A percentile compares a stretch with the other conserved stretches of the same genome.
Conservation (phyloP, 2,797 vertebrate genomes). For the Staurois parvus region DNA sequence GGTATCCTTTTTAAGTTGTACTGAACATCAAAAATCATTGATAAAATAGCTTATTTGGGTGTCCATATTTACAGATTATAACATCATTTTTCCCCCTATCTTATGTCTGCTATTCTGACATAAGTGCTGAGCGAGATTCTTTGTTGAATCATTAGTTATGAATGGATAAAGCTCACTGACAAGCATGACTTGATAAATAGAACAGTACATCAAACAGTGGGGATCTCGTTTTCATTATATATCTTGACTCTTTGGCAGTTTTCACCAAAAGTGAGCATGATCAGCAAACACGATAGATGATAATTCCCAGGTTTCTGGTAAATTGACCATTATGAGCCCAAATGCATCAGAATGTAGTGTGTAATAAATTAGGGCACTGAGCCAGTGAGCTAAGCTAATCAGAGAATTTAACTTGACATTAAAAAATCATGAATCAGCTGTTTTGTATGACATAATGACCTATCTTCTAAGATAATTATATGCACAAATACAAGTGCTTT, state of each 20-base stretch:
- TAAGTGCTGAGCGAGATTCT: conserved; percentile 50
- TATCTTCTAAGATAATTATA: conserved; percentile 49
- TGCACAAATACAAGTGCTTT: conserved; percentile 31
- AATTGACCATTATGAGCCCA: conserved; percentile 59
- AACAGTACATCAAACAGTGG: conserved; percentile 56
- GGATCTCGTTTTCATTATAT: conserved; percentile 51
- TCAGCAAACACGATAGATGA: conserved; percentile 57
- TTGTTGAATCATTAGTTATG: conserved; percentile 55
- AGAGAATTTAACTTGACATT: conserved; percentile 57
- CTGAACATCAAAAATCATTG: neutral
- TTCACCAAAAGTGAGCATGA: conserved; percentile 44
- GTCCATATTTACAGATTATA: conserved; percentile 9
- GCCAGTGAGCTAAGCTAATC: conserved; percentile 40
- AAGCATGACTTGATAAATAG: conserved; percentile 56
- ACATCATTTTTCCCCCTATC: neutral
- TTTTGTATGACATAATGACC: conserved; percentile 31
- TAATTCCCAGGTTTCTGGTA: conserved; percentile 57
- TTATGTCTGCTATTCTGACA: conserved; percentile 38
- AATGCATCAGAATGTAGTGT: conserved; percentile 47
- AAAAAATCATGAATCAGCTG: conserved; percentile 34
- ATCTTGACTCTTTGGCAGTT: conserved; percentile 58
- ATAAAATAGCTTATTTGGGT: conserved; percentile 24
- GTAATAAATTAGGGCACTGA: conserved; percentile 47
- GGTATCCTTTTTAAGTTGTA: neutral
- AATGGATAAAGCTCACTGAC: conserved; percentile 55